Base-by-base conservation (phyloP, 2,113 vertebrate genomes). In the Orthonyx spaldingii region DNA sequence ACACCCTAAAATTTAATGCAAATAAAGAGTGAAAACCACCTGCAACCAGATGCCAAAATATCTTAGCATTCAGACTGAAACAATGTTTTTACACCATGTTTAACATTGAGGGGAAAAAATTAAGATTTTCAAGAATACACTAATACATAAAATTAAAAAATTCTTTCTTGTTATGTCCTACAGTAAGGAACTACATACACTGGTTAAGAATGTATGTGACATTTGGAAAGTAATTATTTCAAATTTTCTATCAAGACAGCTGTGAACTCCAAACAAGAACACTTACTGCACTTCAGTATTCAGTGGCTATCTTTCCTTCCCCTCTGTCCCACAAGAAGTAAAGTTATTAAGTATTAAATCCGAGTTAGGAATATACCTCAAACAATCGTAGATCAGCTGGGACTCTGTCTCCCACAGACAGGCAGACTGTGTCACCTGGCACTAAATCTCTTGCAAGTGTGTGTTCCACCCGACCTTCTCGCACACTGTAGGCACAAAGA, bases 321-420 rank as follows among this genome's bases (percentile, higher is more conserved):
- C 47, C n/a, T 47, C 7, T 46, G 22, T n/a, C 19, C 7, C 60
- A 60, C 33, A 66, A 21, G 47, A 84, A 60, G 7, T 32, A 8
- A 46, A 28, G 28, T 44, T n/a, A 56, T 23, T 13, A 49, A n/a
- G 13, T 8, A 39, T 28, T 19, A 21, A n/a, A 72, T 23, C 10
- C 6, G 15, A 27, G 57, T 19, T 23, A 44, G 42, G 44, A 27
- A 86, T 47, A 52, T 96, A 99, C 99, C 98, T 99, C 99, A 59
- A 99, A 99, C 20, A 99, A 97, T 1, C 99, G 98, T 18, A 99
- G 98, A 96, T 99, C 99, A 41, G 99, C 99, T 11, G 99, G 99
- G 92, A 99, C 99, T 93, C 99, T 98, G 97, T 99, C 99, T 44
- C 99, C 99, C 72, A 99, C 99, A 21, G 99, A 98, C 63, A 99